Base-by-base conservation (phyloP, 2,888 invertebrate genomes). In the Netelia fuscicornis region DNA sequence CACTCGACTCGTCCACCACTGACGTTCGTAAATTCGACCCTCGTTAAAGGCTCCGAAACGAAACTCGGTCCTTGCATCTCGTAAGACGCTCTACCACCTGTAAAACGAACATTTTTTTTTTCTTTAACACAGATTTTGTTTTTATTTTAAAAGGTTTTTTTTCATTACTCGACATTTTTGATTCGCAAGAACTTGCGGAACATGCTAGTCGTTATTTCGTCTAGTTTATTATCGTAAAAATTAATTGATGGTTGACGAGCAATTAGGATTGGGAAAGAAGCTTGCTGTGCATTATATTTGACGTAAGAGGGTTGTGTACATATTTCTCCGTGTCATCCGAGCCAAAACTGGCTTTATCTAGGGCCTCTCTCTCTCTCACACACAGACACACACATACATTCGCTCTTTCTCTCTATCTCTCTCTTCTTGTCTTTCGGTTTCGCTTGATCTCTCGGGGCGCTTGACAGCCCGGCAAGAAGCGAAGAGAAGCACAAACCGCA, bases 21-120 rank as follows among this genome's bases (percentile, higher is more conserved):
- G 37, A 94, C 94, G 90, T 95, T 95, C 85, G 95, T 95, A 89
- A 95, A 95, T 90, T 95, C 95, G 81, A 95, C 94, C 78, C 94
- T 93, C 85, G 94, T 94, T 56, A 95, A 93, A 44, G 95, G 95
- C 88, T 95, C 95, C 84, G 94, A 92, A 11, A 94, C 91, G 90
- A 95, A 95, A 83, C 93, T 94, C 54, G 95, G 95, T 48, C 95
- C 95, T 90, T 95, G 95, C 82, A 94, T 95, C 89, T 95, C 95
- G 90, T 95, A 95, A 84, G 95, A 94, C 71, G 94, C 95, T 85
- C 93, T 92, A 71, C 94, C 92, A 81, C 89, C 92, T 92, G 91
- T 25, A 89, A 90, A 56, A 72, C 82, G 83, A 78, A n/a, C 52
- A 42, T 25, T 11, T 37, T 37, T 37, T 37, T 37, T 37, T 6